These are phyloP conservation scores for Dicrostonyx torquatus DNA, from an alignment of 2,797 vertebrate genomes.

Conservation along the genomic window DNA sequence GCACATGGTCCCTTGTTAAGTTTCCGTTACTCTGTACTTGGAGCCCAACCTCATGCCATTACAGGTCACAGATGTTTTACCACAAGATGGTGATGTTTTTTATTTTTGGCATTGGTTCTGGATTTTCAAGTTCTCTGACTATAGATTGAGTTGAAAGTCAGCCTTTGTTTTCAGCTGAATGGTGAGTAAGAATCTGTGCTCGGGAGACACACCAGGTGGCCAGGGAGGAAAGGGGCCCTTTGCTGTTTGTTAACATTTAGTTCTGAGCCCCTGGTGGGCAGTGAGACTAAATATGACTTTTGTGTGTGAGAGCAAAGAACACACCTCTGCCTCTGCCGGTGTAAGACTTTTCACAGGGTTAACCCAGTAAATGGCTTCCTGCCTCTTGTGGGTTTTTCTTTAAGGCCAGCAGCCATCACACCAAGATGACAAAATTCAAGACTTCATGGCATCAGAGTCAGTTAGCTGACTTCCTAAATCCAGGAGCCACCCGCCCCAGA, in stretches of 20 bases:
- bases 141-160: background rate
- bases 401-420: background rate
- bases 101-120: background rate
- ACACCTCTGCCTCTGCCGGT: background rate
- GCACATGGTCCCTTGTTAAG: fast-evolving
- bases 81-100: background rate
- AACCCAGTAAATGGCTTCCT: background rate
- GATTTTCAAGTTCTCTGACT: conserved; percentile 28
- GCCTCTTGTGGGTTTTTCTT: conserved; percentile 8
- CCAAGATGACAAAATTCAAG: background rate
- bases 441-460: background rate
- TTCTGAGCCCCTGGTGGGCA: background rate
- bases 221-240: background rate
- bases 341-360: background rate
- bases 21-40: fast-evolving
- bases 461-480: background rate
- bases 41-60: background rate
- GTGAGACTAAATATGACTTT: background rate
- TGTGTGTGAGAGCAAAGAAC: background rate
- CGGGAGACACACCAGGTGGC: background rate
- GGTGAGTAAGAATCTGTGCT: background rate
- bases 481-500: background rate
- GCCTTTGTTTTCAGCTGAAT: conserved; percentile 26
- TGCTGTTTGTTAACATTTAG: background rate
- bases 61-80: background rate